These are phyloP conservation scores for Eremobia ochroleuca DNA, from an alignment of 2,888 invertebrate genomes.

Conservation along the genomic window DNA sequence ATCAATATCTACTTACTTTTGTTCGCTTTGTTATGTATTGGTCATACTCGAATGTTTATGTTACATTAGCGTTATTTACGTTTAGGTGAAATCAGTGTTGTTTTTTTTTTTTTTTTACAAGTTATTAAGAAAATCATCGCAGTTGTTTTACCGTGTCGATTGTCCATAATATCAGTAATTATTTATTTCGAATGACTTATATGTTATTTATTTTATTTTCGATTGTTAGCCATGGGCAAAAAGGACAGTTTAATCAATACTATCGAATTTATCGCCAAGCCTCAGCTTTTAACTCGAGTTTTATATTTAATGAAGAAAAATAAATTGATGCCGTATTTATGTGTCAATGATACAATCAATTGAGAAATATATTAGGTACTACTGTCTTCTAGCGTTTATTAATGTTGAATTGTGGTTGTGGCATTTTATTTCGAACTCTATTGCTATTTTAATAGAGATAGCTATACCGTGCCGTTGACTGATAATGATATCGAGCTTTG, in stretches of 20 bases:
- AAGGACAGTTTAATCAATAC: slow-evolving; percentile 37
- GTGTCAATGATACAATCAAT: slow-evolving; percentile 44
- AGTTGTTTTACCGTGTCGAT: slow-evolving; percentile 1
- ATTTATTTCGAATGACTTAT: no score
- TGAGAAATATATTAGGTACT: no score
- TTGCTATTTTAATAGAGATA: slow-evolving; percentile 32
- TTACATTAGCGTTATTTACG: slow-evolving; percentile 1
- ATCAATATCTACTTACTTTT: neutral
- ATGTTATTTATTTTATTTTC: no score
- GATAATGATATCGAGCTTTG: slow-evolving; percentile 59
- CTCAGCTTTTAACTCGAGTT: slow-evolving; percentile 25
- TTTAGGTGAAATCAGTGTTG: slow-evolving; percentile 3
- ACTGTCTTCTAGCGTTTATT: slow-evolving; percentile 51
- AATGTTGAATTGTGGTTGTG: slow-evolving; percentile 50
- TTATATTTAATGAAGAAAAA: slow-evolving; percentile 35
- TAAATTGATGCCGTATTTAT: slow-evolving; percentile 47
- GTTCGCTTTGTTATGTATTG: slow-evolving; percentile 8
- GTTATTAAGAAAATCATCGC: slow-evolving; percentile 7
- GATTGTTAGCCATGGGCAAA: slow-evolving; percentile 18
- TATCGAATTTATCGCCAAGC: slow-evolving; percentile 24
- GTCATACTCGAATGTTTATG: slow-evolving; percentile 1
- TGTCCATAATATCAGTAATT: slow-evolving; percentile 23
- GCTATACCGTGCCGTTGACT: slow-evolving; percentile 26
- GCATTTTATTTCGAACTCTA: slow-evolving; percentile 43
- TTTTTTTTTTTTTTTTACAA: no score